Base-by-base conservation (phyloP, 2,888 invertebrate species). In the Heliothis peltigera region DNA sequence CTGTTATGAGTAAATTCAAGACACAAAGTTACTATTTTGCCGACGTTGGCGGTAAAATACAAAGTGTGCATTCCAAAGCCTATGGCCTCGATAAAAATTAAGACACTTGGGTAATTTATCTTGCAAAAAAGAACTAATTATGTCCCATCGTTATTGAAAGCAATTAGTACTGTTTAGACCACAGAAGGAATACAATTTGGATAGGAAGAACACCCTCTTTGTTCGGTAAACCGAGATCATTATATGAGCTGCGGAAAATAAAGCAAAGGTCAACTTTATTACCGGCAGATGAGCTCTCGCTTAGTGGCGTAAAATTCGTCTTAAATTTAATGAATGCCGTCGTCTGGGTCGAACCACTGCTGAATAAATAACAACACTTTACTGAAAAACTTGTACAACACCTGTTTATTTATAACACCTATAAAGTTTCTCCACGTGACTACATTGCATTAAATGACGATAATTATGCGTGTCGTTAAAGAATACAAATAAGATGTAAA, bases 401-500 rank as follows among this genome's bases (percentile, higher is more conserved):
- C 59, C 64, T 22, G 58, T 70, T 70, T 70, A 82, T 80, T 79
- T 80, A 78, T 69, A 77, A 68, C 74, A 71, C 70, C 76, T 59
- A 83, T 83, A 85, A 84, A 85, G 73, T 77, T 59, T 66, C 63
- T 67, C 63, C 79, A 80, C 84, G 84, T 85, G 84, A 87, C 79
- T 82, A 70, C 76, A 81, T 83, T 82, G 84, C 80, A 79, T 85
- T 83, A 84, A 84, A 84, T 80, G 81, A 75, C 72, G 77, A 81
- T 84, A 85, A 86, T 87, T 85, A 84, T 82, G 80, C 69, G 75
- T 70, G 69, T 82, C 69, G 77, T 80, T 78, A 82, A 79, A 83
- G 86, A 87, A 87, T 85, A 86, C 84, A 82, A 89, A 87, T 86
- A 85, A 85, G 81, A 83, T 85, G 84, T 86, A 83, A 88, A 87